Percentiles rank a stretch among this genome's conserved stretches.
These are phyloP conservation scores for Muschampia plurimacula DNA, from an alignment of 2,888 invertebrate species.

Conservation along the genomic window DNA sequence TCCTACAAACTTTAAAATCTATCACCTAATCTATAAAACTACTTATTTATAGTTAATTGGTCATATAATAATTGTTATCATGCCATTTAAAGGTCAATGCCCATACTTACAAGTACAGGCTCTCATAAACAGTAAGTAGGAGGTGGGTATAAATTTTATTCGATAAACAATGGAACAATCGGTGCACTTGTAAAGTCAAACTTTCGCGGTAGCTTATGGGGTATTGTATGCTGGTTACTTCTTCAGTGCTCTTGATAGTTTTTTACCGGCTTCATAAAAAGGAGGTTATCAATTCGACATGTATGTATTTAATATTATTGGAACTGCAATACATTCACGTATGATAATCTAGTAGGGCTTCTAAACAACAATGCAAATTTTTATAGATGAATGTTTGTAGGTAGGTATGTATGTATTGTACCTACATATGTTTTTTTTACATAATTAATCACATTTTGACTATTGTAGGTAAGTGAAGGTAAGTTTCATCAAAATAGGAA, in stretches of 20 bases:
- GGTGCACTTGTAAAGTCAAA: constrained; percentile 68
- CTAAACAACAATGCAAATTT: too few species aligned
- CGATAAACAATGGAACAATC: constrained; percentile 82
- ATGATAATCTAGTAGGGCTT: too few species aligned
- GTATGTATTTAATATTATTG: not conserved
- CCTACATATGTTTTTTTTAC: too few species aligned
- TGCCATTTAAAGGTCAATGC: constrained; percentile 77
- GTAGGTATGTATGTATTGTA: too few species aligned
- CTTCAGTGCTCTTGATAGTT: constrained; percentile 62
- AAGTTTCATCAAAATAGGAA: too few species aligned
- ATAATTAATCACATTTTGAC: too few species aligned
- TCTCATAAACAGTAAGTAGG: constrained; percentile 65
- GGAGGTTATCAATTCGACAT: too few species aligned
- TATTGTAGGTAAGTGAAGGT: too few species aligned
- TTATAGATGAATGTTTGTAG: too few species aligned
- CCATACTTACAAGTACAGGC: constrained; percentile 59
- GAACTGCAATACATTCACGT: too few species aligned
- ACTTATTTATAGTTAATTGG: constrained; percentile 37
- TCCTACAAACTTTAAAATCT: too few species aligned
- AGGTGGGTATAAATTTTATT: constrained; percentile 72
- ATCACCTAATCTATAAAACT: constrained; percentile 3
- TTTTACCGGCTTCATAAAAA: constrained; percentile 29
- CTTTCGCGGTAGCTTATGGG: constrained; percentile 78
- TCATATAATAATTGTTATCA: constrained; percentile 81
- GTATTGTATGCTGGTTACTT: constrained; percentile 56